Evolutionary conservation across 2,797 vertebrate genomes (phyloP).

Genomic region (Phoxinus dragarum): DNA sequence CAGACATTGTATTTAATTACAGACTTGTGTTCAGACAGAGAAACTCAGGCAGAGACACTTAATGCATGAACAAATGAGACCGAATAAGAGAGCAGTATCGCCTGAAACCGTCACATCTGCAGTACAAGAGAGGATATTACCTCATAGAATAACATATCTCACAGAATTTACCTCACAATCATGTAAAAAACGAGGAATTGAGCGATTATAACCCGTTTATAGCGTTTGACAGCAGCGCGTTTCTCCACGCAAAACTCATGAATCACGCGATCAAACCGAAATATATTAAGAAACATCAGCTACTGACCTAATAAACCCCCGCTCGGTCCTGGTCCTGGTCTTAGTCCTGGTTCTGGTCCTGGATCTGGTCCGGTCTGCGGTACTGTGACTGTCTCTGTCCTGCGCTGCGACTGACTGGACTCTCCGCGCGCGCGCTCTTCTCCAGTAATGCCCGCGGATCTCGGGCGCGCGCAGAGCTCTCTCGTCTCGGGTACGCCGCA

Average conservation of each 20-base stretch:
- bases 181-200: not conserved
- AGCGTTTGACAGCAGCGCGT: not conserved
- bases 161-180: not conserved
- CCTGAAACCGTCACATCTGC: not conserved
- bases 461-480: not conserved
- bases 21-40: no score
- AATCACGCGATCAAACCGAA: not conserved
- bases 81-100: not conserved
- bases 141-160: not conserved
- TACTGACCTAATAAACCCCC: not conserved
- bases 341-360: not conserved
- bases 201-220: not conserved
- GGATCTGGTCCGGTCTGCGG: not conserved
- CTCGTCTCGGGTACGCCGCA: slow-evolving; percentile 6
- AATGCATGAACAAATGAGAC: not conserved
- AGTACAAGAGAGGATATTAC: not conserved
- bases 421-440: not conserved
- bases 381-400: slow-evolving; percentile 1
- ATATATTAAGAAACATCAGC: no score
- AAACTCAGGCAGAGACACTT: no score
- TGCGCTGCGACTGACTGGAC: not conserved
- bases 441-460: not conserved
- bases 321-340: not conserved
- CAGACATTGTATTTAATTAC: not conserved
- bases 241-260: not conserved